Evolutionary conservation across 2,888 invertebrate species (phyloP).

Genomic region (Tineola bisselliella): DNA sequence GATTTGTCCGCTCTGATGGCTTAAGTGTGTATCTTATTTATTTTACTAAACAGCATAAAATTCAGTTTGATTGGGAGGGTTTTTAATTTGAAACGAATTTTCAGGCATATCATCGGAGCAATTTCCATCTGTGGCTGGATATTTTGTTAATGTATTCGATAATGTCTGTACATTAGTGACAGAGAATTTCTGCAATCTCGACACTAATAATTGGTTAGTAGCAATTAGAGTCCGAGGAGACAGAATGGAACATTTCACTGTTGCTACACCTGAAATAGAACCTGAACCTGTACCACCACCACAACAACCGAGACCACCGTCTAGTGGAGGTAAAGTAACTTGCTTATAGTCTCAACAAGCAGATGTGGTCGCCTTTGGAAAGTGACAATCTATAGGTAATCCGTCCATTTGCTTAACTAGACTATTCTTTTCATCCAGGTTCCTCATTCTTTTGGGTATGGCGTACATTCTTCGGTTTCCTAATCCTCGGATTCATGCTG

Average conservation of each 20-base stretch:
- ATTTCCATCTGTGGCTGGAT: too few species aligned
- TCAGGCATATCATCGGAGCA: too few species aligned
- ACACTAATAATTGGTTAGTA: background rate
- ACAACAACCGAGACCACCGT: background rate
- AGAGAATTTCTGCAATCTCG: too few species aligned
- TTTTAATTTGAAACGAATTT: too few species aligned
- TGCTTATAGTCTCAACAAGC: too few species aligned
- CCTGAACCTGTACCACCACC: background rate
- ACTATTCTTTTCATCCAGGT: background rate
- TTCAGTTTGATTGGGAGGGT: too few species aligned
- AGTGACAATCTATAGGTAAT: too few species aligned
- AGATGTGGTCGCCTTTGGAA: too few species aligned
- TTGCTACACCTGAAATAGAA: background rate
- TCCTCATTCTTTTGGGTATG: background rate
- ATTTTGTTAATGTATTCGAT: too few species aligned
- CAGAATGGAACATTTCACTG: background rate
- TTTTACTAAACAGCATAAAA: too few species aligned
- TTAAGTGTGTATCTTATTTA: background rate
- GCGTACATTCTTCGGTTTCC: constrained; percentile 1
- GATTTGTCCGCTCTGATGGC: background rate
- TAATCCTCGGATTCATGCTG: background rate
- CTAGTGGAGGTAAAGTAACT: background rate
- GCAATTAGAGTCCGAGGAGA: background rate
- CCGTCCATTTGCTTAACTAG: too few species aligned
- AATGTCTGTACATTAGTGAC: too few species aligned